Percentiles rank a stretch among this genome's conserved stretches.
phyloP scores from a whole-genome alignment of 2,888 invertebrate species.

The Cyrtodaria siliqua region DNA sequence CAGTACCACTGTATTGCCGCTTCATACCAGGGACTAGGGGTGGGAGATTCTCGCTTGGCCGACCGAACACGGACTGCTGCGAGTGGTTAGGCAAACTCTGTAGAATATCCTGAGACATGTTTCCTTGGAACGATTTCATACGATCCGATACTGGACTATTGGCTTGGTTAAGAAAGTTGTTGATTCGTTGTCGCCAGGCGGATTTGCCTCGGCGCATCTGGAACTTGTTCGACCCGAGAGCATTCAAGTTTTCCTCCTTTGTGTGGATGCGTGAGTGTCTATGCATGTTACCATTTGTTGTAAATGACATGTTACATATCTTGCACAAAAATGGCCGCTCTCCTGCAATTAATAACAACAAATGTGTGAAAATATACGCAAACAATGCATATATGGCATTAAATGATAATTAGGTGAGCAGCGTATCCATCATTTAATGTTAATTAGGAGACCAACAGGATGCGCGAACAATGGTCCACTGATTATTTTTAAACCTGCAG shows the following conservation, averaged over 20 bases:
- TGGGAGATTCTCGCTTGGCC: constrained; percentile 44
- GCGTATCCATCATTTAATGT: no score
- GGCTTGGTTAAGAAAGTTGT: constrained; percentile 38
- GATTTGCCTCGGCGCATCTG: constrained; percentile 57
- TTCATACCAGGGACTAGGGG: constrained; percentile 59
- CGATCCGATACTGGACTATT: constrained; percentile 50
- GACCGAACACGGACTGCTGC: constrained; percentile 57
- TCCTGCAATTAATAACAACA: constrained; percentile 87
- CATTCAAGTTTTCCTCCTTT: constrained; percentile 73
- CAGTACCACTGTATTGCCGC: constrained; percentile 59
- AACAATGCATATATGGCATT: no score
- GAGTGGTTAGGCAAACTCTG: constrained; percentile 59
- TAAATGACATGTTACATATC: constrained; percentile 92
- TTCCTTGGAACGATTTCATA: constrained; percentile 36
- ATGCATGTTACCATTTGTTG: constrained; percentile 95
- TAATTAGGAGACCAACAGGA: no score
- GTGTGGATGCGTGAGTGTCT: constrained; percentile 92
- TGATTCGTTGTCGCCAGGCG: constrained; percentile 60
- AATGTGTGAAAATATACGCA: no score
- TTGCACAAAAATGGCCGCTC: constrained; percentile 93
- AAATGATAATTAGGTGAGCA: no score
- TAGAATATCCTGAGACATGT: constrained; percentile 37
- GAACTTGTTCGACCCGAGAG: constrained; percentile 48
- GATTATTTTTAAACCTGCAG: no score
- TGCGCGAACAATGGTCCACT: no score